Percentiles rank a stretch among this genome's conserved stretches.
Conservation (phyloP, 2,797 vertebrate genomes). For the Dendrocincla fuliginosa region DNA sequence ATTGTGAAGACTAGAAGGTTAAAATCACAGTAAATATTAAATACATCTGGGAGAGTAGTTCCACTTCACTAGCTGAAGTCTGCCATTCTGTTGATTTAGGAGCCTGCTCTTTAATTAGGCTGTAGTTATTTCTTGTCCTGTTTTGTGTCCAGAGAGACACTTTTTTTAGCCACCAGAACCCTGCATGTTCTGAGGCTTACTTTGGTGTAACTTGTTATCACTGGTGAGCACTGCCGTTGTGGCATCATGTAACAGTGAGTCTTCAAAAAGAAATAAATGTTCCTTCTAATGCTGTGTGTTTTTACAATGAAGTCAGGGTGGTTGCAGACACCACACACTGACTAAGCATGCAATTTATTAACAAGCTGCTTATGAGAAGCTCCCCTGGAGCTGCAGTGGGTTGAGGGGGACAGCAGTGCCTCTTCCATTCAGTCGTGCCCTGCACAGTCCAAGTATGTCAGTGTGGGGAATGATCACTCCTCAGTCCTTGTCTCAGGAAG, state of each 20-base stretch:
- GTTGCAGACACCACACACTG: background rate
- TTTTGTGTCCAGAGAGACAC: background rate
- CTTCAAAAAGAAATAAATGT: background rate
- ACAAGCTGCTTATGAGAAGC: background rate
- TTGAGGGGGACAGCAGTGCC: background rate
- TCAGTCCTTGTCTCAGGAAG: background rate
- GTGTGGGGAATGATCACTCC: background rate
- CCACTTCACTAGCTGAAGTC: background rate
- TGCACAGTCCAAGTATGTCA: background rate
- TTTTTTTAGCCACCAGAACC: background rate
- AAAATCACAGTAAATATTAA: background rate
- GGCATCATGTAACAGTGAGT: background rate
- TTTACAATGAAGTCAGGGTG: background rate
- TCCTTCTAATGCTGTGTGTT: background rate
- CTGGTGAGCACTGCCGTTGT: background rate
- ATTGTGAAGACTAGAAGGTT: background rate
- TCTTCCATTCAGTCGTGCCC: accelerated
- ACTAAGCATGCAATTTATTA: background rate
- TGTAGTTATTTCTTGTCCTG: background rate
- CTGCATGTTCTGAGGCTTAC: background rate
- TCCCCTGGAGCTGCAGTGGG: background rate
- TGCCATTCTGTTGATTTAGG: background rate
- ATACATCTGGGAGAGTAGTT: background rate
- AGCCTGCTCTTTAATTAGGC: background rate
- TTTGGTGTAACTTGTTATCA: background rate